These are phyloP conservation scores for Drosophila punjabiensis DNA, from an alignment of 1,140 invertebrate species.

Conservation along the genomic window DNA sequence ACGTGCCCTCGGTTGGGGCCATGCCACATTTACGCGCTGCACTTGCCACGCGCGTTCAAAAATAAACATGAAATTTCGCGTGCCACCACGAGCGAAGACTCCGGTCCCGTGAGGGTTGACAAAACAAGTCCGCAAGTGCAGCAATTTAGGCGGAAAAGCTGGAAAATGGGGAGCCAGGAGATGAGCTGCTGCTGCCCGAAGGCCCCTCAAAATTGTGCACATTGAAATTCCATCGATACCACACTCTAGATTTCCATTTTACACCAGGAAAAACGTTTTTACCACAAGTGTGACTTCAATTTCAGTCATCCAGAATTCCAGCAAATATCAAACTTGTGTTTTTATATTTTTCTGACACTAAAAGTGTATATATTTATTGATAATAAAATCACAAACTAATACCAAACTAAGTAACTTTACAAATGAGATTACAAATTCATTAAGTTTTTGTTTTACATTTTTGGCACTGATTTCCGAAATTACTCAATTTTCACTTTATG, in stretches of 20 bases:
- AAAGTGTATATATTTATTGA: no score
- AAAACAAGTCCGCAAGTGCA: constrained; percentile 51
- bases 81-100: constrained; percentile 11
- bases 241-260: neutral
- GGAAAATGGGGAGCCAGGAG: constrained; percentile 1
- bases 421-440: no score
- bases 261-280: neutral
- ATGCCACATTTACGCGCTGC: constrained; percentile 69
- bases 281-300: neutral
- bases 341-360: neutral
- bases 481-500: no score
- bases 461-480: neutral
- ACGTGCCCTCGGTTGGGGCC: constrained; percentile 54
- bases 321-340: neutral
- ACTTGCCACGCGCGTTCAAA: constrained; percentile 75
- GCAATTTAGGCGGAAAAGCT: constrained; percentile 59
- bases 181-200: constrained; percentile 10
- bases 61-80: constrained; percentile 63
- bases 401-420: neutral
- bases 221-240: constrained; percentile 17
- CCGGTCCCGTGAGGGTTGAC: constrained; percentile 29
- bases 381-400: no score
- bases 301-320: neutral
- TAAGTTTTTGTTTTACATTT: no score
- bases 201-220: neutral